Percentiles rank a stretch among this genome's conserved stretches.
phyloP scores from a whole-genome alignment of 2,113 vertebrate species.

The Chamaetylas fuelleborni region DNA sequence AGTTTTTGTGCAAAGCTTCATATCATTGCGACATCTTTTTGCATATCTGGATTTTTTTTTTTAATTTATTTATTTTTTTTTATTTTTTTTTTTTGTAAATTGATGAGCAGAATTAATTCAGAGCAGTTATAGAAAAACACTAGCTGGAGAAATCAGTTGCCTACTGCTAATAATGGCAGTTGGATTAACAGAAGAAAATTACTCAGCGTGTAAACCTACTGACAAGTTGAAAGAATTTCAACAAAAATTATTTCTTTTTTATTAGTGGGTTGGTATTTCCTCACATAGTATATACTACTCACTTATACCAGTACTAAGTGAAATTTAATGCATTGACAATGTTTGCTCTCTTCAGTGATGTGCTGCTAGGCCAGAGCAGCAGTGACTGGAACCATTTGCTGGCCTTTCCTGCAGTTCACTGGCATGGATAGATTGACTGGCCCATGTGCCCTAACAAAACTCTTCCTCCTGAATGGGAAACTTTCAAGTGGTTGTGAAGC shows the following conservation, averaged over 20 bases:
- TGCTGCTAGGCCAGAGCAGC: neutral
- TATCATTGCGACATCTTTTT: neutral
- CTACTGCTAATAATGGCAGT: neutral
- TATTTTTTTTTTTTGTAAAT: neutral
- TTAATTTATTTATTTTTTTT: too few species aligned
- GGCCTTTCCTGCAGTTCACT: neutral
- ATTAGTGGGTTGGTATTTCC: neutral
- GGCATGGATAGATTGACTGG: neutral
- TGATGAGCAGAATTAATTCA: neutral
- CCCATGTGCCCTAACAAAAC: neutral
- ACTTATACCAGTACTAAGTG: neutral
- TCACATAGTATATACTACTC: neutral
- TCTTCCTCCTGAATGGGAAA: neutral
- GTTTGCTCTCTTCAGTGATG: neutral
- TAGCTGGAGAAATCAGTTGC: neutral
- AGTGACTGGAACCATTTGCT: neutral
- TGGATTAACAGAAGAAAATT: neutral
- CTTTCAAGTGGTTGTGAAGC: neutral
- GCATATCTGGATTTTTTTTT: neutral
- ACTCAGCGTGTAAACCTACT: neutral
- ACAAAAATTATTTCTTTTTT: neutral
- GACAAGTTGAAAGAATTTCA: neutral
- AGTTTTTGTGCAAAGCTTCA: neutral
- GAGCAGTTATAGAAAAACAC: neutral
- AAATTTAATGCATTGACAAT: neutral